Conservation (phyloP, 2,797 vertebrate genomes). For the Sebastes glaucus region DNA sequence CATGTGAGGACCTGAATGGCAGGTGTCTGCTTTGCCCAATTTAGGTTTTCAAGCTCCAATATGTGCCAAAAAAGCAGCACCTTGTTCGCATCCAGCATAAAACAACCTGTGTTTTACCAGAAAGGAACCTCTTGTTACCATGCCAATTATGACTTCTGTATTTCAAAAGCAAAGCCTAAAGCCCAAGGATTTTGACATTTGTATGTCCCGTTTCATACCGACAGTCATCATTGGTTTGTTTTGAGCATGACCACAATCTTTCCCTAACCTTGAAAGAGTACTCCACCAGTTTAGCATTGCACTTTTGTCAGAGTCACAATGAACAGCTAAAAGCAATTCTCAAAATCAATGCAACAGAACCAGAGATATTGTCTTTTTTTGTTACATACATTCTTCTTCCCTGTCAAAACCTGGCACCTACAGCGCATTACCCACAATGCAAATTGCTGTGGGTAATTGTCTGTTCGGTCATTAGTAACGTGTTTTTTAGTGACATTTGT, state of each 20-base stretch:
- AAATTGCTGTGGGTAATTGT: too few species aligned
- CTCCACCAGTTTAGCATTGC: not conserved
- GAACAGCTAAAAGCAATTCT: not conserved
- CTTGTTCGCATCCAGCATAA: not conserved
- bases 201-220: not conserved
- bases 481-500: too few species aligned
- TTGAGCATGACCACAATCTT: not conserved
- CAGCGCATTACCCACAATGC: not conserved
- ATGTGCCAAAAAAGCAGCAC: not conserved
- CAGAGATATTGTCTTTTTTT: not conserved
- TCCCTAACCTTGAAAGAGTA: not conserved
- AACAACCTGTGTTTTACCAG: not conserved
- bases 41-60: not conserved
- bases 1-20: not conserved
- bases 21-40: not conserved
- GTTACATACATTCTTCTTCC: not conserved
- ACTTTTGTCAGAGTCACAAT: not conserved
- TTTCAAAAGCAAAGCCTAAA: not conserved
- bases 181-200: not conserved
- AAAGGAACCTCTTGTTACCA: not conserved
- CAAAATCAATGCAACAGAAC: not conserved
- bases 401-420: not conserved
- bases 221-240: not conserved
- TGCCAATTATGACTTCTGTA: not conserved
- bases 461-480: too few species aligned